Percentiles rank a stretch among this genome's conserved stretches.
phyloP scores from a whole-genome alignment of 2,797 vertebrate species.

The Falco columbarius region DNA sequence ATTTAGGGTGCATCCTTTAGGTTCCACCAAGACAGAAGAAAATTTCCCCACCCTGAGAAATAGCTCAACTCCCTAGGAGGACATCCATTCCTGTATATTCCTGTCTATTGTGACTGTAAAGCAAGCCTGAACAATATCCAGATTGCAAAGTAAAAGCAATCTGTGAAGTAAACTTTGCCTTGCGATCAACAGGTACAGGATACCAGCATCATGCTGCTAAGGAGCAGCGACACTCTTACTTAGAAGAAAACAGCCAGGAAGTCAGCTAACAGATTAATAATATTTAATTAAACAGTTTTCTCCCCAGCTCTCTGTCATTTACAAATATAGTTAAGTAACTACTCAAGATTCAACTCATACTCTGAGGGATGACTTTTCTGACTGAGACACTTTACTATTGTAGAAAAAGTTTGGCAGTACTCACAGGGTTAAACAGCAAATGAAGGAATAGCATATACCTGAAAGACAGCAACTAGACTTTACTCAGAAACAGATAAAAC shows the following conservation, averaged over 20 bases:
- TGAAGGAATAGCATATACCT: background rate
- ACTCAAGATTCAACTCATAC: background rate
- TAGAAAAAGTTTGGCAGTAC: background rate
- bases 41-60: rapidly evolving
- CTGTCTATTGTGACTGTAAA: background rate
- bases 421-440: background rate
- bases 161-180: background rate
- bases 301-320: background rate
- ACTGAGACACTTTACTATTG: background rate
- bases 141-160: background rate
- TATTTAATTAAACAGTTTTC: background rate
- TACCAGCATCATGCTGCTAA: background rate
- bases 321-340: background rate
- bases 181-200: background rate
- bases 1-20: background rate
- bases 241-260: background rate
- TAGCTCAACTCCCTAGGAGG: background rate
- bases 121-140: background rate
- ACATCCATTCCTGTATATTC: background rate
- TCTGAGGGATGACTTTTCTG: background rate
- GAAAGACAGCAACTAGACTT: background rate
- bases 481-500: background rate
- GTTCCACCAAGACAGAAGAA: background rate
- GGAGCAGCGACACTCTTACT: background rate
- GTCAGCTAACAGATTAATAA: background rate